Conservation (phyloP, 2,113 vertebrate species). For the Gobio gobio region DNA sequence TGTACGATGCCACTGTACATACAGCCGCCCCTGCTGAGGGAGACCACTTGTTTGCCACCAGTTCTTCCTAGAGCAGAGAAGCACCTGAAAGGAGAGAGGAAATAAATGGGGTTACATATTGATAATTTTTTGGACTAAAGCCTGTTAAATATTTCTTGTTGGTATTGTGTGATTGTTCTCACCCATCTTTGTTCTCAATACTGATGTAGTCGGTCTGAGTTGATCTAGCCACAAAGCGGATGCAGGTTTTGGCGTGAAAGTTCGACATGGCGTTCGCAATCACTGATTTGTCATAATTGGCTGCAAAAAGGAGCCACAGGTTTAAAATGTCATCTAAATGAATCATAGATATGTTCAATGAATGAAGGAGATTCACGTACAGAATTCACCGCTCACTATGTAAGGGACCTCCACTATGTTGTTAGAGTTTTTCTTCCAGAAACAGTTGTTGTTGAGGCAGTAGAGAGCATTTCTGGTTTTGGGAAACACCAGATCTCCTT, state of each 20-base stretch:
- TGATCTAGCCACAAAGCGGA: constrained; percentile 52
- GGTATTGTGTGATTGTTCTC: background rate
- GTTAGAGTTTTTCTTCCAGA: constrained; percentile 55
- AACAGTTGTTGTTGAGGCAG: constrained; percentile 52
- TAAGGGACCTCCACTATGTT: constrained; percentile 54
- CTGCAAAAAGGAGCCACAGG: constrained; percentile 9
- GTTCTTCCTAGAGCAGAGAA: constrained; percentile 58
- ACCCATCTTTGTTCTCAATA: constrained; percentile 58
- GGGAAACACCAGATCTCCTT: constrained; percentile 52
- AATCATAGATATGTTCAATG: background rate
- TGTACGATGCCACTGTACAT: constrained; percentile 48
- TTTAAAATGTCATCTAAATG: background rate
- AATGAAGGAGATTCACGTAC: constrained; percentile 44
- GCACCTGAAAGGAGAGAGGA: constrained; percentile 54
- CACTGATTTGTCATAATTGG: constrained; percentile 3
- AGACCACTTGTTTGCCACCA: constrained; percentile 60
- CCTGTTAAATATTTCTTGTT: background rate
- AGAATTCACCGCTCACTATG: constrained; percentile 41
- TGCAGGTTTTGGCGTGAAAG: constrained; percentile 54
- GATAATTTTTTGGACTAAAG: too few species aligned
- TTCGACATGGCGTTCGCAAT: constrained; percentile 52
- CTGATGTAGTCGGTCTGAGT: constrained; percentile 56
- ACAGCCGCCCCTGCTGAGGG: constrained; percentile 50
- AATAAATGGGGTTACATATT: background rate
- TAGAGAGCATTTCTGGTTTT: constrained; percentile 52